Evolutionary conservation across 1,140 invertebrate species (phyloP).

Genomic region (Heterodera carotae): DNA sequence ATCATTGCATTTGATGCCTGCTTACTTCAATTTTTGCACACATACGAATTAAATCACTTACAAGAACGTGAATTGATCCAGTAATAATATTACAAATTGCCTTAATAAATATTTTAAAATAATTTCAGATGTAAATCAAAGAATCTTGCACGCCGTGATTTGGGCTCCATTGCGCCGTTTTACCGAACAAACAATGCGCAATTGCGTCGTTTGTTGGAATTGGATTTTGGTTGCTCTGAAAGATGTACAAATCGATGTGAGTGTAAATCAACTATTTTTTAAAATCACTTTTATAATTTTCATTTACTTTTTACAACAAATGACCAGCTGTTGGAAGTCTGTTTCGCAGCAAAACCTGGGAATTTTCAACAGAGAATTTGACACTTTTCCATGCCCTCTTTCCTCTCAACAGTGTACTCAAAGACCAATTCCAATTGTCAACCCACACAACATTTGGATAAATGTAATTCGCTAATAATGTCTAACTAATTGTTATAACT

Average conservation of each 20-base stretch:
- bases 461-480: too few species aligned
- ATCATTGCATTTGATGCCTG: constrained; percentile 84
- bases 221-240: constrained; percentile 90
- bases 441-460: constrained; percentile 93
- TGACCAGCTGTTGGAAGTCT: constrained; percentile 83
- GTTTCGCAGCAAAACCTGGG: constrained; percentile 82
- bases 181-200: constrained; percentile 81
- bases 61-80: too few species aligned
- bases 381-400: constrained; percentile 70
- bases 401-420: constrained; percentile 41
- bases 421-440: constrained; percentile 76
- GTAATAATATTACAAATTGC: too few species aligned
- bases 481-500: too few species aligned
- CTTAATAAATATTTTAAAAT: constrained; percentile 5
- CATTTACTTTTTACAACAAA: constrained; percentile 79
- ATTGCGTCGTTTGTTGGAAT: constrained; percentile 94
- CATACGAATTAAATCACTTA: too few species aligned
- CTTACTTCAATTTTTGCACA: constrained; percentile 79
- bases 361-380: constrained; percentile 77
- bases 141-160: constrained; percentile 78
- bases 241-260: constrained; percentile 72
- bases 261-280: constrained; percentile 5
- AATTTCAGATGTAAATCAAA: constrained; percentile 69
- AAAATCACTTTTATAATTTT: constrained; percentile 12
- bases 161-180: constrained; percentile 85